A percentile compares a stretch with the other conserved stretches of the same genome.
phyloP scores from a whole-genome alignment of 2,797 vertebrate species.

The Ctenopoma multispine region DNA sequence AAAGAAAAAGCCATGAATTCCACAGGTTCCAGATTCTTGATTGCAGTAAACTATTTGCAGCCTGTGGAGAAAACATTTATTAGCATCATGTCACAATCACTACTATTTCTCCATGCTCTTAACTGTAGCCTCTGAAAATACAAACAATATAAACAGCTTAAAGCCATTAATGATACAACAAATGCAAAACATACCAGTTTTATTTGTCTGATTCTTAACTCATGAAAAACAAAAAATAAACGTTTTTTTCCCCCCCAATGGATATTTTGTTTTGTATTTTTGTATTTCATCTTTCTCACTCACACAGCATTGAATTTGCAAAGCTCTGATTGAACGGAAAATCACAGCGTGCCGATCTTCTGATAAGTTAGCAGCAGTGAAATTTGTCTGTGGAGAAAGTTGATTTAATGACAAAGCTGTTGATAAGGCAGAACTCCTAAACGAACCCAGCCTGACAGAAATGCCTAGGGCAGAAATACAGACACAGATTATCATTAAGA shows the following conservation, averaged over 20 bases:
- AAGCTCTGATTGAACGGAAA: slow-evolving; percentile 78
- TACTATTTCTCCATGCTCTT: slow-evolving; percentile 45
- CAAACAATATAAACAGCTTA: slow-evolving; percentile 42
- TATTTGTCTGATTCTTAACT: slow-evolving; percentile 66
- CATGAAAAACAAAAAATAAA: slow-evolving; percentile 60
- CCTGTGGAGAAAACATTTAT: slow-evolving; percentile 50
- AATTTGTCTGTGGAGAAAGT: slow-evolving; percentile 82
- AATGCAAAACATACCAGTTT: slow-evolving; percentile 66
- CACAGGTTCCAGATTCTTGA: slow-evolving; percentile 56
- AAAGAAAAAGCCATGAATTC: slow-evolving; percentile 70
- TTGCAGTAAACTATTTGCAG: slow-evolving; percentile 52
- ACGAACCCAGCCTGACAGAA: slow-evolving; percentile 79
- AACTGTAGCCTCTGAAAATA: slow-evolving; percentile 58
- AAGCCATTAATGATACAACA: slow-evolving; percentile 67
- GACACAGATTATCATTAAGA: slow-evolving; percentile 86
- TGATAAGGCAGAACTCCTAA: slow-evolving; percentile 80
- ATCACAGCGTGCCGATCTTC: slow-evolving; percentile 74
- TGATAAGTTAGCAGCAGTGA: slow-evolving; percentile 78
- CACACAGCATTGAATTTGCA: slow-evolving; percentile 63
- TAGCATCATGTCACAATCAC: slow-evolving; percentile 50
- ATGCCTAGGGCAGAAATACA: slow-evolving; percentile 79
- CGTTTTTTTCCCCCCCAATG: slow-evolving; percentile 45
- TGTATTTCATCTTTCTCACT: slow-evolving; percentile 66
- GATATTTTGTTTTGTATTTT: slow-evolving; percentile 65
- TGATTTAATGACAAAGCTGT: slow-evolving; percentile 84